Evolutionary conservation across 2,888 invertebrate genomes (phyloP).

Genomic region (Diabrotica balteata): DNA sequence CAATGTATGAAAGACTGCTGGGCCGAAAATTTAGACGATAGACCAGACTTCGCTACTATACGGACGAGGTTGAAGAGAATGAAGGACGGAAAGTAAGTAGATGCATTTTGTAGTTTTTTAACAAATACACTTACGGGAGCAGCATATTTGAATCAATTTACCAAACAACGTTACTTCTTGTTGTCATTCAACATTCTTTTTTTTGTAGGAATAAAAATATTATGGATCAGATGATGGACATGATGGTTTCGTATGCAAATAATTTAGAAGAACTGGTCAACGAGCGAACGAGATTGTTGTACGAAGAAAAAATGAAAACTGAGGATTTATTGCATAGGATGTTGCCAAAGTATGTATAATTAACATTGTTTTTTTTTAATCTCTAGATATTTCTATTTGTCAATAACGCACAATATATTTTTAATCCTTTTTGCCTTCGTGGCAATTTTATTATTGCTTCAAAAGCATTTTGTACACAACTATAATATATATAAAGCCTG

Average conservation of each 20-base stretch:
- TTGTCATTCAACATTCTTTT: not conserved
- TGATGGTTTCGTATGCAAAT: slow-evolving; percentile 97
- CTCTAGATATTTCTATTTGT: not conserved
- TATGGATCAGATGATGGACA: slow-evolving; percentile 97
- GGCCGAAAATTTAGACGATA: slow-evolving; percentile 81
- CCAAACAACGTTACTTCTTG: too few species aligned
- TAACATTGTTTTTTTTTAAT: slow-evolving; percentile 2
- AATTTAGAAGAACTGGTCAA: slow-evolving; percentile 93
- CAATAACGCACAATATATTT: too few species aligned
- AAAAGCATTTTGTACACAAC: too few species aligned
- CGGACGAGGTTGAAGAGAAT: slow-evolving; percentile 84
- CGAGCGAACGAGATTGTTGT: slow-evolving; percentile 86
- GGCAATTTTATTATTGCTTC: too few species aligned
- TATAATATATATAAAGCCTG: too few species aligned
- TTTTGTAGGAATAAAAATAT: slow-evolving; percentile 81
- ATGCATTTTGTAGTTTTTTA: not conserved
- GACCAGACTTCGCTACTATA: slow-evolving; percentile 87
- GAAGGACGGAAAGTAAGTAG: slow-evolving; percentile 83
- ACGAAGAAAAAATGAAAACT: slow-evolving; percentile 92
- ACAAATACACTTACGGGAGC: too few species aligned
- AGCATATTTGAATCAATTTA: not conserved
- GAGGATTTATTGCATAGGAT: slow-evolving; percentile 92
- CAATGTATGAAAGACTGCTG: slow-evolving; percentile 88
- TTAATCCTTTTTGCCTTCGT: too few species aligned
- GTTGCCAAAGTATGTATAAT: slow-evolving; percentile 81